These are phyloP conservation scores for Brienomyrus longianalis DNA, from an alignment of 2,113 vertebrate species.

Conservation along the genomic window DNA sequence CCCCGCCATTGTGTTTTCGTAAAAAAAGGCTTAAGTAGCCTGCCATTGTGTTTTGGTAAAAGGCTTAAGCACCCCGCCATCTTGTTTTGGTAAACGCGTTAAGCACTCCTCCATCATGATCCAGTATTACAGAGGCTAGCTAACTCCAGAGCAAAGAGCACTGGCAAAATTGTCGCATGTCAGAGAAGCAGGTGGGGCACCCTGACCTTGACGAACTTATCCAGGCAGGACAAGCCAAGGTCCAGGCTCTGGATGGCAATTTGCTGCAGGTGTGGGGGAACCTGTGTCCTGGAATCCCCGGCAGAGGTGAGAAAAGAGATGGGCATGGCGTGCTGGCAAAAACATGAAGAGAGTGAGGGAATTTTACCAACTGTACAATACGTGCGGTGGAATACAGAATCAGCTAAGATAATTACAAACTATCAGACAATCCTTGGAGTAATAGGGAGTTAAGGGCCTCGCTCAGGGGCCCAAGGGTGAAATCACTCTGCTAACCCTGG, in stretches of 20 bases:
- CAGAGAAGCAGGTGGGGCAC: neutral
- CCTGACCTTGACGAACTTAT: conserved; percentile 53
- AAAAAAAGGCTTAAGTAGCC: too few species aligned
- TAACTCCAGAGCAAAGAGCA: neutral
- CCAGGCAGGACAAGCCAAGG: conserved; percentile 27
- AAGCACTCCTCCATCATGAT: neutral
- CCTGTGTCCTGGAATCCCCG: conserved; percentile 23
- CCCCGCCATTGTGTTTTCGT: too few species aligned
- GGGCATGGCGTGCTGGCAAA: conserved; percentile 40
- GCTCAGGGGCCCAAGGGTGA: neutral
- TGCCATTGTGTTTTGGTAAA: too few species aligned
- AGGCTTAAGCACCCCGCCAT: too few species aligned
- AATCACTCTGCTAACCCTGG: neutral
- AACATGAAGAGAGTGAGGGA: neutral
- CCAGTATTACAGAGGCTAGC: neutral
- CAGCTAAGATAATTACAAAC: neutral
- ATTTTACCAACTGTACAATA: neutral
- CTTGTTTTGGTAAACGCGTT: too few species aligned
- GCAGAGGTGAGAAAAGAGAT: conserved; percentile 36
- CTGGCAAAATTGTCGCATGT: neutral
- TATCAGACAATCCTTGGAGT: neutral
- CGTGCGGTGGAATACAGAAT: neutral
- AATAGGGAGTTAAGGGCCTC: neutral
- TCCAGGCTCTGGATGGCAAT: conserved; percentile 42
- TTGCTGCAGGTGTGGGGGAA: conserved; percentile 42